Conservation (phyloP, 2,797 vertebrate genomes). For the Chrysocyon brachyurus region DNA sequence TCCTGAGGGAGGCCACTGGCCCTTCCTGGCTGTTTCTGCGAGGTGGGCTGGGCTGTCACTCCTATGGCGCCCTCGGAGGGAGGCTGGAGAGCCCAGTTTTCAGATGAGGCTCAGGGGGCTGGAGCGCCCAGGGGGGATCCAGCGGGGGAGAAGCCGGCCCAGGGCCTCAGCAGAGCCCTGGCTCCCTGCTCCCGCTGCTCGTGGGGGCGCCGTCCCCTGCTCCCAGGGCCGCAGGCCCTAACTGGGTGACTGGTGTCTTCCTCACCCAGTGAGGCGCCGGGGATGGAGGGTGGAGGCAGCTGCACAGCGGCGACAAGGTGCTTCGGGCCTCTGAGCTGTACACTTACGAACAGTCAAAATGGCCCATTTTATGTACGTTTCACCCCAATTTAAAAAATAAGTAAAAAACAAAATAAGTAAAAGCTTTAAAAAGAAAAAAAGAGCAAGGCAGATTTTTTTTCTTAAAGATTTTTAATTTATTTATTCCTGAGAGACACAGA, state of each 20-base stretch:
- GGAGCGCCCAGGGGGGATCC: too few species aligned
- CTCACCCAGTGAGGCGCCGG: background rate
- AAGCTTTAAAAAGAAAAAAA: background rate
- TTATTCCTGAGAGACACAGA: too few species aligned
- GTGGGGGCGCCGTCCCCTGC: too few species aligned
- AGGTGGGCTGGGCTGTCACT: background rate
- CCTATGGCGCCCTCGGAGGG: background rate
- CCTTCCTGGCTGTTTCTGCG: background rate
- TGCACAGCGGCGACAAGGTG: rapidly evolving
- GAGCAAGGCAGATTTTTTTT: background rate
- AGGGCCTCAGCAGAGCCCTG: too few species aligned
- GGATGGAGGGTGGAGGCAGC: background rate
- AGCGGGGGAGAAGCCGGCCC: too few species aligned
- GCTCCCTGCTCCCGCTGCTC: background rate
- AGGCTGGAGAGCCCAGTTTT: too few species aligned
- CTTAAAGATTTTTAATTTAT: too few species aligned
- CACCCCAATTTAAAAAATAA: background rate
- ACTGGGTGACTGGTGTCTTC: background rate
- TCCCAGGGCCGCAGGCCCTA: background rate
- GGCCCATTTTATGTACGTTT: background rate
- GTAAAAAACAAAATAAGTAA: background rate
- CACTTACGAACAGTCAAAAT: background rate
- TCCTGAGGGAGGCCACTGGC: background rate
- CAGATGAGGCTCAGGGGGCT: background rate
- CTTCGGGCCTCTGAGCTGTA: too few species aligned